These are phyloP conservation scores for Aviceda subcristata DNA, from an alignment of 2,113 vertebrate species.

Conservation along the genomic window DNA sequence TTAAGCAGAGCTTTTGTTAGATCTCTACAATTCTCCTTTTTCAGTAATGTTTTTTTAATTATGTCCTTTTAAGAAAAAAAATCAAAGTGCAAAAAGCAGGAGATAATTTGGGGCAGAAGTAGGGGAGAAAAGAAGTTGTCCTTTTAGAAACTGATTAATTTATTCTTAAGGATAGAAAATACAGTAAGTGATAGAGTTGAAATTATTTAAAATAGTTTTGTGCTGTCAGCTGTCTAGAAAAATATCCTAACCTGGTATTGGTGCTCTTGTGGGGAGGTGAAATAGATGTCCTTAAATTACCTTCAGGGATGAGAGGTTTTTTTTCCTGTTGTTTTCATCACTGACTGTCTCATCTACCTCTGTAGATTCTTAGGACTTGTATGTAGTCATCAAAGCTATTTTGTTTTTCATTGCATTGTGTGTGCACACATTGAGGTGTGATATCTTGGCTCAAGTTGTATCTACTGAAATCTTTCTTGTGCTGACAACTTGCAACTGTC, in stretches of 20 bases:
- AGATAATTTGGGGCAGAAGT: not conserved
- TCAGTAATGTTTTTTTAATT: not conserved
- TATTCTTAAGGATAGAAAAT: not conserved
- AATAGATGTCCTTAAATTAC: not conserved
- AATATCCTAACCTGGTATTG: not conserved
- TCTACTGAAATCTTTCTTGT: not conserved
- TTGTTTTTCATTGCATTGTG: fast-evolving
- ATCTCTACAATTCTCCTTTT: not conserved
- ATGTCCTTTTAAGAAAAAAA: not conserved
- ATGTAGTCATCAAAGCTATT: not conserved
- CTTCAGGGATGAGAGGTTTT: not conserved
- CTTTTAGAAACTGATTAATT: not conserved
- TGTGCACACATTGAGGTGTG: fast-evolving
- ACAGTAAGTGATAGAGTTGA: not conserved
- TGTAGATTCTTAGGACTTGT: not conserved
- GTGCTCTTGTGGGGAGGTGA: not conserved
- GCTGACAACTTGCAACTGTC: not conserved
- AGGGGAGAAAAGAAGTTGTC: not conserved
- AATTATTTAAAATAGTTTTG: not conserved
- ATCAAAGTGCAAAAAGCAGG: not conserved
- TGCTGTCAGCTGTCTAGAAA: not conserved
- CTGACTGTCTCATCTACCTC: not conserved
- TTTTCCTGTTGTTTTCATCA: not conserved
- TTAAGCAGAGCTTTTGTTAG: not conserved
- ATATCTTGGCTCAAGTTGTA: not conserved